Percentiles rank a stretch among this genome's conserved stretches.
Conservation (phyloP, 1,140 invertebrate genomes). For the Triops longicaudatus region DNA sequence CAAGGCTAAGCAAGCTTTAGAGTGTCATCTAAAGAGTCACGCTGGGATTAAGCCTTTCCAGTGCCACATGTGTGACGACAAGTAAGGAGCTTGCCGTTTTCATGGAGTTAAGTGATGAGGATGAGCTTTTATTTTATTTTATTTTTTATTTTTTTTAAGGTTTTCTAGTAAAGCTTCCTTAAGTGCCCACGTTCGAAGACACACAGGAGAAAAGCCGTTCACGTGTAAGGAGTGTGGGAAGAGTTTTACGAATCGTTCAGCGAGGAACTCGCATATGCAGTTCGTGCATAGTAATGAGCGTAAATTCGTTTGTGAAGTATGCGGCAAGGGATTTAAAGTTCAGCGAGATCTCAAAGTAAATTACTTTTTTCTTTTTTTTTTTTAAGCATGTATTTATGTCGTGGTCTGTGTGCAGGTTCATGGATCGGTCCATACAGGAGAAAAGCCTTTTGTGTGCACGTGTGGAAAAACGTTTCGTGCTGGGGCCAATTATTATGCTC, state of each 20-base stretch:
- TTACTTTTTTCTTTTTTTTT: slow-evolving; percentile 30
- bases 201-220: slow-evolving; percentile 34
- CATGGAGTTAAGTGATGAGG: too few relatives aligned
- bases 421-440: slow-evolving; percentile 21
- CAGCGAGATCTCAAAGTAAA: slow-evolving; percentile 28
- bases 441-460: slow-evolving; percentile 27
- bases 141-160: background rate
- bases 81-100: background rate
- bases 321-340: slow-evolving; percentile 27
- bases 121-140: too few relatives aligned
- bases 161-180: slow-evolving; percentile 17
- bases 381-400: slow-evolving; percentile 31
- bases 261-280: slow-evolving; percentile 21
- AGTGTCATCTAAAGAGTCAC: slow-evolving; percentile 26
- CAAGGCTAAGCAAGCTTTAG: slow-evolving; percentile 24
- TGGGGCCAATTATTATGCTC: slow-evolving; percentile 27
- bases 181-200: slow-evolving; percentile 28
- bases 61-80: slow-evolving; percentile 22
- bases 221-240: slow-evolving; percentile 34
- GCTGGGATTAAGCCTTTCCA: slow-evolving; percentile 23
- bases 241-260: slow-evolving; percentile 30
- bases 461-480: slow-evolving; percentile 25
- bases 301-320: slow-evolving; percentile 19
- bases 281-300: slow-evolving; percentile 22
- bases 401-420: slow-evolving; percentile 28